Base-by-base conservation (phyloP, 2,113 vertebrate genomes). In the Lipophrys pholis region DNA sequence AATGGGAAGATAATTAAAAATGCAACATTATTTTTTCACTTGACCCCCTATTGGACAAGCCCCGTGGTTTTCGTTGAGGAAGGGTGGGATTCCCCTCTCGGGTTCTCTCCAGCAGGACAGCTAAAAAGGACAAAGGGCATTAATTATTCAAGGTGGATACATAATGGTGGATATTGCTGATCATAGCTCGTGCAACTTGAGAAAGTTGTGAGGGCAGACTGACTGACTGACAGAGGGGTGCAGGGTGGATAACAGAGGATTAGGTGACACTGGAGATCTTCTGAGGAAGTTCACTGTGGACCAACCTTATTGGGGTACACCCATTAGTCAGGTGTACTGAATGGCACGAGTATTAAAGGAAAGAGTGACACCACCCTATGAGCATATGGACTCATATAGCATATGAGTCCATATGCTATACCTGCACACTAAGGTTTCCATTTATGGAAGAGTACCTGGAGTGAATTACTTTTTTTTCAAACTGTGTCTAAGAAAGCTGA, bases 161-260 rank as follows among this genome's bases (percentile, higher is more conserved):
- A 93, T 91, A 92, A 89, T 84, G 77, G 85, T 42, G 86, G 85
- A 93, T 93, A 92, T 91, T 77, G 80, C 83, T 86, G 87, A 90
- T 91, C 89, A 87, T 90, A 91, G 91, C 52, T 85, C 69, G 60
- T 58, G 93, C 69, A 89, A 94, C 83, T 62, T 39, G 76, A 94
- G 92, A 90, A 69, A 89, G 63, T 70, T 76, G 76, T 67, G 67
- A 45, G 6, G 40, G 69, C 42, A 46, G 77, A 72, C 35, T 84
- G 84, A 91, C 50, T 87, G 91, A 91, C 50, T 87, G 91, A 91
- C 86, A 84, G 80, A 6, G 69, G 64, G 63, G 73, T 69, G 58
- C 83, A 65, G 82, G 78, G 57, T 69, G 67, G 81, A 62, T 35
- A 4, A 74, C 60, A 49, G 52, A 42, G 73, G 84, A 88, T 89